phyloP scores from a whole-genome alignment of 2,113 vertebrate genomes.

The Grammomys dolichurus region DNA sequence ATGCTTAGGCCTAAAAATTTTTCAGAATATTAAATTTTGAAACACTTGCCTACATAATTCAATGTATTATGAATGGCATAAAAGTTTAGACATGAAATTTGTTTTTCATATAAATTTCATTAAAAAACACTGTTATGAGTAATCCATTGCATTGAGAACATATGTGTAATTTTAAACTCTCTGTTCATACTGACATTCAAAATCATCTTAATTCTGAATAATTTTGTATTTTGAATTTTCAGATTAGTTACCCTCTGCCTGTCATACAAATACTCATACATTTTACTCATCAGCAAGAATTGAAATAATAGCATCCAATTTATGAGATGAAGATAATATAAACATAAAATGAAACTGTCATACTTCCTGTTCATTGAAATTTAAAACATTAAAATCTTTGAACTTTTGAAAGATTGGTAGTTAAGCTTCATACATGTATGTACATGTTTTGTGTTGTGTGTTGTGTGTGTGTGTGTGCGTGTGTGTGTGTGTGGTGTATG shows the following conservation, averaged over 20 bases:
- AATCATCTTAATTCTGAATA: not conserved
- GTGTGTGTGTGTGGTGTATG: not conserved
- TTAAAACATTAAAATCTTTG: not conserved
- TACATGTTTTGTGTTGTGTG: not conserved
- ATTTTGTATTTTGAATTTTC: not conserved
- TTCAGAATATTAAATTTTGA: not conserved
- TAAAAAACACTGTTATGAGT: not conserved
- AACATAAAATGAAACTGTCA: not conserved
- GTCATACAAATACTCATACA: not conserved
- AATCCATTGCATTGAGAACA: not conserved
- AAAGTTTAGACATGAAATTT: not conserved
- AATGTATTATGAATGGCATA: not conserved
- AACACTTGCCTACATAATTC: not conserved
- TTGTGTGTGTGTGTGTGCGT: not conserved
- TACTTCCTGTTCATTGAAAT: not conserved
- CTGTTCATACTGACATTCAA: not conserved
- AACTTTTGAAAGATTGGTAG: not conserved
- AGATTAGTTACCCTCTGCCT: not conserved
- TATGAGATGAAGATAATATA: not conserved
- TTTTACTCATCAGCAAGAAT: not conserved
- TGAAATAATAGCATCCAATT: not conserved
- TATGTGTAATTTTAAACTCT: too few relatives aligned
- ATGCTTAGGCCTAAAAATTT: not conserved
- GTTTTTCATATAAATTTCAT: not conserved
- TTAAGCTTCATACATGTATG: not conserved